Evolutionary conservation across 2,113 vertebrate species (phyloP).

Genomic region (Coryphaenoides rupestris): DNA sequence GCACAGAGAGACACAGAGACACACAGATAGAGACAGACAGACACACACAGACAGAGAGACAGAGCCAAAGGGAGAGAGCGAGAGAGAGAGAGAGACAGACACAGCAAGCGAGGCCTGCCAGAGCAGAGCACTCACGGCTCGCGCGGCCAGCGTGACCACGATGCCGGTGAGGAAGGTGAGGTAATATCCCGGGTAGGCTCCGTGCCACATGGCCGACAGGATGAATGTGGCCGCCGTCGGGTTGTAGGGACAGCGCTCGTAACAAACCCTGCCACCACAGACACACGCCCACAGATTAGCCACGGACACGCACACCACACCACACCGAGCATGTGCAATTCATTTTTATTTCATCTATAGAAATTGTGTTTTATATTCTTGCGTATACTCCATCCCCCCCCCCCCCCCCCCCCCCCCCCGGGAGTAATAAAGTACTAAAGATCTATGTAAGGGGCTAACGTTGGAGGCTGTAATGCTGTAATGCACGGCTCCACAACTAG

Average conservation of each 20-base stretch:
- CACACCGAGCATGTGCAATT: neutral
- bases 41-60: too few relatives aligned
- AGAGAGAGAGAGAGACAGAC: neutral
- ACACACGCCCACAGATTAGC: neutral
- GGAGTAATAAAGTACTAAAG: too few relatives aligned
- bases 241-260: constrained; percentile 83
- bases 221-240: constrained; percentile 90
- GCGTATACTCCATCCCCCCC: too few relatives aligned
- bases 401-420: too few relatives aligned
- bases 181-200: constrained; percentile 94
- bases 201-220: constrained; percentile 93
- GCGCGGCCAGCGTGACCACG: constrained; percentile 84
- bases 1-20: too few relatives aligned
- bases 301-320: neutral
- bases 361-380: too few relatives aligned
- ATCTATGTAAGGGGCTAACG: too few relatives aligned
- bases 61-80: neutral
- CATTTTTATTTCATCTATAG: neutral
- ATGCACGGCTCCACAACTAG: too few relatives aligned
- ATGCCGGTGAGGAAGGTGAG: constrained; percentile 91
- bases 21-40: too few relatives aligned
- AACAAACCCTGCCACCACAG: constrained; percentile 81
- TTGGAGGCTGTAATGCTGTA: too few relatives aligned
- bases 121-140: constrained; percentile 78
- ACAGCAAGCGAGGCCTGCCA: neutral